Evolutionary conservation across 2,113 vertebrate species (phyloP), one percentile per base, ranked within the genome.

Genomic region (Sebastes schlegelii): DNA sequence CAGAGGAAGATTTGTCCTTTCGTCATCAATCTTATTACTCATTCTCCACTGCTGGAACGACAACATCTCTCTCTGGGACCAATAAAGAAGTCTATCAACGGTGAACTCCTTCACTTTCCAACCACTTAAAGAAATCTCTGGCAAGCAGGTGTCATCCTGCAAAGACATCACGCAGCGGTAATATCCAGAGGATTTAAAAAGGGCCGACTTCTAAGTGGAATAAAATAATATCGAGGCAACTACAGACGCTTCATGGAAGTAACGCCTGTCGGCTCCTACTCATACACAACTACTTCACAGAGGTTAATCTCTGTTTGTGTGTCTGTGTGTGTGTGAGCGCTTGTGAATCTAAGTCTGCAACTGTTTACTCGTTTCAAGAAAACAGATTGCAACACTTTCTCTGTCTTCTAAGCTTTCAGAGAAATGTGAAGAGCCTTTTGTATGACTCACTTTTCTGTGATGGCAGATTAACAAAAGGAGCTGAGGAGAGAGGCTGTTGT

Each of bases 281-380:
- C 34, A 64, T 34, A 58, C 4, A 40, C 21, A 65, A 17, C 66
- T 54, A 21, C 80, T 87, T 77, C 71, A 48, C 3, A 17, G 62
- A 80, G 58, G 57, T 85, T 88, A 79, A 77, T 85, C 74, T 52
- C 6, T 43, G 34, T 34, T 34, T 34, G 34, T 34, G 34, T 34
- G 34, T 34, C 51, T 74, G 63, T 43, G 23, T 14, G 52, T 55
- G 45, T 42, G 70, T 52, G 69, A 49, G 48, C 9, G 69, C 77
- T 74, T 54, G 67, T 71, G 21, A 64, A 79, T 82, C 64, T 66
- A 45, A 77, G 73, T 66, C 69, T 77, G 45, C 55, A 74, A 80
- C 64, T 74, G 64, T 87, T 82, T 62, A 77, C 42, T 57, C 42
- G 57, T 82, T 87, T 84, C 52, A 82, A 77, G 61, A 82, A 71